Percentiles rank a stretch among this genome's conserved stretches.
These are phyloP conservation scores for Tapera naevia DNA, from an alignment of 2,797 vertebrate species.

Conservation along the genomic window DNA sequence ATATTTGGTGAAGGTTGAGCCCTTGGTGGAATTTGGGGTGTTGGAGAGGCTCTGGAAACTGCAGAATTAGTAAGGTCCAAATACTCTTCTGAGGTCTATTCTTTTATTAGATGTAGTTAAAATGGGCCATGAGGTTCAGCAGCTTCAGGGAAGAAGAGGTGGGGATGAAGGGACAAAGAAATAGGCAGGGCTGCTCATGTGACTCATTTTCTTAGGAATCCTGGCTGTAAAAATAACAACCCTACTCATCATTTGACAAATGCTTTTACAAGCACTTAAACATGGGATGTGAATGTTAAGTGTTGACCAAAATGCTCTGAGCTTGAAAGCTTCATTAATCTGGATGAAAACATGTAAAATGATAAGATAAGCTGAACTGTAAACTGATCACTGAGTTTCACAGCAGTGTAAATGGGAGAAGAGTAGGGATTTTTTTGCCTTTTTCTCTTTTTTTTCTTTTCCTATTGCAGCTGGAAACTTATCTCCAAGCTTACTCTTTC, in stretches of 20 bases:
- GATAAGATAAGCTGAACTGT: constrained; percentile 32
- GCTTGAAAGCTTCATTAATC: constrained; percentile 41
- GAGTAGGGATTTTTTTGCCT: not conserved
- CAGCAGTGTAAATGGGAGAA: not conserved
- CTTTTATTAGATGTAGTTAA: not conserved
- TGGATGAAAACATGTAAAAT: constrained; percentile 33
- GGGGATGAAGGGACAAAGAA: not conserved
- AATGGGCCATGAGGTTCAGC: not conserved
- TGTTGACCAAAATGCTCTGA: constrained; percentile 48
- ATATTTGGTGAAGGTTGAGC: not conserved
- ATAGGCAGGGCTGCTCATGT: not conserved
- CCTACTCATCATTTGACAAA: not conserved
- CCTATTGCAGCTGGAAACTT: not conserved
- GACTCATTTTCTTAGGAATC: constrained; percentile 44
- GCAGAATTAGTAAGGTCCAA: not conserved
- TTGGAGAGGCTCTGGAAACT: not conserved
- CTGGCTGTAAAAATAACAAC: constrained; percentile 23
- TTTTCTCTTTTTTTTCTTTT: too few relatives aligned
- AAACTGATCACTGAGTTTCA: not conserved
- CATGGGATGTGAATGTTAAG: not conserved
- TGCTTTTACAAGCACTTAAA: constrained; percentile 33
- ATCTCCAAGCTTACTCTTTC: not conserved
- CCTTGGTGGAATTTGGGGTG: not conserved
- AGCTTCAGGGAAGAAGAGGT: not conserved
- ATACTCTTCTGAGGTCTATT: not conserved